A percentile compares a stretch with the other conserved stretches of the same genome.
phyloP scores from a whole-genome alignment of 2,113 vertebrate genomes.

The Neogobius melanostomus region DNA sequence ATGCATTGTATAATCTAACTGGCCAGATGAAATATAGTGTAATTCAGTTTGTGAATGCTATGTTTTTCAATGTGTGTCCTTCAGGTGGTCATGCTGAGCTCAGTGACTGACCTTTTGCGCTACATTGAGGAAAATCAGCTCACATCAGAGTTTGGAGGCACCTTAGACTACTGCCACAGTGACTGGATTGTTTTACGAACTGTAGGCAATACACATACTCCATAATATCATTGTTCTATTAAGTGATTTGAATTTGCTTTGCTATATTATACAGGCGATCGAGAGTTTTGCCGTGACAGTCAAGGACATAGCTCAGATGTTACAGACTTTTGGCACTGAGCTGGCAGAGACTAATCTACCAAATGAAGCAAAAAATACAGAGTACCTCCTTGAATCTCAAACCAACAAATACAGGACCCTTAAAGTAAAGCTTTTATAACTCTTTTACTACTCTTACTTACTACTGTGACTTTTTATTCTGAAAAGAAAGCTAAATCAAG shows the following conservation, averaged over 20 bases:
- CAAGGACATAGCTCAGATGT: slow-evolving; percentile 95
- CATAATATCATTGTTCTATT: not conserved
- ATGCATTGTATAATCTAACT: not conserved
- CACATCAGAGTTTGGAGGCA: slow-evolving; percentile 94
- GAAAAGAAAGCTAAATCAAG: not conserved
- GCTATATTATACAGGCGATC: slow-evolving; percentile 82
- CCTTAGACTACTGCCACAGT: slow-evolving; percentile 92
- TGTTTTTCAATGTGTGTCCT: slow-evolving; percentile 23
- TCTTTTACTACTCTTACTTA: too few relatives aligned
- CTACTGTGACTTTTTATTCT: not conserved
- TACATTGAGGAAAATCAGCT: slow-evolving; percentile 95
- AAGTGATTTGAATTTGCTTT: slow-evolving; percentile 1
- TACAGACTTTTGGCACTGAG: slow-evolving; percentile 92
- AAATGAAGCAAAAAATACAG: slow-evolving; percentile 79
- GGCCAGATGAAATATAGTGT: not conserved
- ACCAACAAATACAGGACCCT: slow-evolving; percentile 87
- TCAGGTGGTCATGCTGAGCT: slow-evolving; percentile 98
- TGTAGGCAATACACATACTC: slow-evolving; percentile 68
- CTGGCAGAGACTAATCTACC: slow-evolving; percentile 88
- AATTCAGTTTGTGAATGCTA: not conserved
- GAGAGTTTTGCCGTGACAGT: slow-evolving; percentile 95
- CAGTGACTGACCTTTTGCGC: slow-evolving; percentile 90
- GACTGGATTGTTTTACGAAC: slow-evolving; percentile 96
- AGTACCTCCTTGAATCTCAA: slow-evolving; percentile 83
- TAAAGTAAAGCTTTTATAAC: slow-evolving; percentile 77